Base-by-base conservation (phyloP, 64 coral and sea anemone genomes). In the Stylophora pistillata region DNA sequence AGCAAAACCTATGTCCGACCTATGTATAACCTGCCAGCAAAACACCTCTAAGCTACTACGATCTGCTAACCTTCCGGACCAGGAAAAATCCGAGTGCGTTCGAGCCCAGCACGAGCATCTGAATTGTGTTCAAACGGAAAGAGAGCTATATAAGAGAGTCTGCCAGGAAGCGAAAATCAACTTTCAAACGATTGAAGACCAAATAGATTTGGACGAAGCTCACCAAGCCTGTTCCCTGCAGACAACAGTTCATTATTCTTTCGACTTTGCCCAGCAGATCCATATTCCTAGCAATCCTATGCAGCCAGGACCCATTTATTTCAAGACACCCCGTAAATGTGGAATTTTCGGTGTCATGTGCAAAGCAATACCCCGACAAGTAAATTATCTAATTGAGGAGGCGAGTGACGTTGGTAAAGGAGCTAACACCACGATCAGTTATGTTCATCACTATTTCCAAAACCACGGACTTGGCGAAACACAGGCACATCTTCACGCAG, bases 11-110 rank as follows among this genome's bases (percentile, higher is more conserved):
- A 86, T 28, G 72, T 76, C 79, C 7, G 89, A 91, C 52, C 63
- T 91, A 23, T 91, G 89, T 55, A 5, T 32, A 5, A 78, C 58
- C 16, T 91, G 89, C 37, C 89, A 91, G 27, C 9, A 92, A 13
- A 92, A 86, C 65, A 86, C 90, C 11, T 62, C 70, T 9, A 92
- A 92, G 53, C 32, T 92, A 30, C 28, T 56, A 23, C 14, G 72
- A 52, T 55, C 82, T 1, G 83, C 73, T n/a, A 86, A 86, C 55
- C 56, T 73, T 18, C 31, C 53, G 1, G 65, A 82, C 55, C 61
- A 65, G 29, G 88, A 90, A 23, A 91, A 93, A 34, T n/a, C 76
- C 2, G 66, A 80, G 13, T 82, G 37, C n/a, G 85, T 93, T 4
- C 68, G 15, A 32, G 74, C 63, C 23, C 77, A 93, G n/a, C 76